A percentile compares a stretch with the other conserved stretches of the same genome.
Conservation (phyloP, 2,113 vertebrate genomes). For the Spermophilus dauricus region DNA sequence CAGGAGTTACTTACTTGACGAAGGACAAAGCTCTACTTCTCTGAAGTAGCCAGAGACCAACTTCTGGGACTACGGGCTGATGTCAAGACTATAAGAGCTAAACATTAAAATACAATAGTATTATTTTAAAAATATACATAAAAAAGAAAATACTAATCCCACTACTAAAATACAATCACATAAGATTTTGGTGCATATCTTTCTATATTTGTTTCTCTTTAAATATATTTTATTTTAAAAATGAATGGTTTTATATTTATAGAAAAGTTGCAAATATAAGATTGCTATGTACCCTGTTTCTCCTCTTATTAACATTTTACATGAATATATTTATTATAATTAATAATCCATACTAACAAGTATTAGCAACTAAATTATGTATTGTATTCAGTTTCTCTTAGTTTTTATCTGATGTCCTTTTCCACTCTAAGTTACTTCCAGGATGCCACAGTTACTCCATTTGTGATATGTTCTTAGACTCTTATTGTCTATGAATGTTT, state of each 20-base stretch:
- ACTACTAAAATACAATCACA: neutral
- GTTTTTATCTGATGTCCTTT: neutral
- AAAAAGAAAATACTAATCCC: conserved; percentile 30
- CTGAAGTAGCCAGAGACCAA: neutral
- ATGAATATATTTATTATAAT: neutral
- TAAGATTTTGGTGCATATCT: neutral
- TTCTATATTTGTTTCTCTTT: neutral
- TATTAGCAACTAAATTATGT: neutral
- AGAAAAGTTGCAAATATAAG: neutral
- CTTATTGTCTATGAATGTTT: neutral
- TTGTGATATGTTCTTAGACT: neutral
- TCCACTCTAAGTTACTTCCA: neutral
- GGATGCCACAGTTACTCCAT: neutral
- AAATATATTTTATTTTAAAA: neutral
- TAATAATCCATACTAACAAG: neutral
- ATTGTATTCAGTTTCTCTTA: neutral
- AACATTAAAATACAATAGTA: neutral
- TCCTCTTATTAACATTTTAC: neutral
- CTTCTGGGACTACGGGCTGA: neutral
- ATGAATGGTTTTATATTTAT: neutral
- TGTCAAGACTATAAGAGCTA: neutral
- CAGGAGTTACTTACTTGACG: neutral
- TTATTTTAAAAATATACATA: neutral
- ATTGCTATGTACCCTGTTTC: neutral
- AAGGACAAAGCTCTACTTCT: neutral